A percentile compares a stretch with the other conserved stretches of the same genome.
Conservation (phyloP, 2,113 vertebrate species). For the Falcunculus frontatus region DNA sequence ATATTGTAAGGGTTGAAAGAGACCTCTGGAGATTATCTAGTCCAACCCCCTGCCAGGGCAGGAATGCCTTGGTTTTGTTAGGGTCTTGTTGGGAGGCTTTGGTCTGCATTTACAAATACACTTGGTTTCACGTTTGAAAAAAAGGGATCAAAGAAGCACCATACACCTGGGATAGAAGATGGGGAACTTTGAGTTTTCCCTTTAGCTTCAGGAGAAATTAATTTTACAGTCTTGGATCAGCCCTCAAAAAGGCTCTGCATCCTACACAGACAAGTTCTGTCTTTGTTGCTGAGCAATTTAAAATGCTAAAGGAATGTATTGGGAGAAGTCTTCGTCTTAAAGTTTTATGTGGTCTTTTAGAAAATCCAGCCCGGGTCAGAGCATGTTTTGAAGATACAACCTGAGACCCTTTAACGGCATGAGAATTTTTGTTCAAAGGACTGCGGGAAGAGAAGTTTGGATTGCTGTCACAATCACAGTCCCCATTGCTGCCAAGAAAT, state of each 20-base stretch:
- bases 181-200: not conserved
- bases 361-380: not conserved
- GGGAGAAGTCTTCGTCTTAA: not conserved
- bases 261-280: not conserved
- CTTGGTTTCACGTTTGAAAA: not conserved
- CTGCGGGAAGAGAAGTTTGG: not conserved
- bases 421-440: not conserved
- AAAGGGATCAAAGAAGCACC: not conserved
- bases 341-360: not conserved
- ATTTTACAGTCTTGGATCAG: constrained; percentile 22
- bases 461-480: not conserved
- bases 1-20: not conserved
- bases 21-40: not conserved
- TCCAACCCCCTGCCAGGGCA: not conserved
- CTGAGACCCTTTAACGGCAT: not conserved
- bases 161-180: not conserved
- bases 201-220: constrained; percentile 16
- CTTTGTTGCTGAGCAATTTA: not conserved
- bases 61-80: not conserved
- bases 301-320: not conserved
- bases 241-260: constrained; percentile 1
- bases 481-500: not conserved
- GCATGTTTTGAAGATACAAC: not conserved
- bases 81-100: not conserved
- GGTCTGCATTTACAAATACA: not conserved